Percentiles rank a stretch among this genome's conserved stretches.
Evolutionary conservation across 35 echinoderm and acorn worm genomes (phyloP).

Genomic region (Apostichopus californicus): DNA sequence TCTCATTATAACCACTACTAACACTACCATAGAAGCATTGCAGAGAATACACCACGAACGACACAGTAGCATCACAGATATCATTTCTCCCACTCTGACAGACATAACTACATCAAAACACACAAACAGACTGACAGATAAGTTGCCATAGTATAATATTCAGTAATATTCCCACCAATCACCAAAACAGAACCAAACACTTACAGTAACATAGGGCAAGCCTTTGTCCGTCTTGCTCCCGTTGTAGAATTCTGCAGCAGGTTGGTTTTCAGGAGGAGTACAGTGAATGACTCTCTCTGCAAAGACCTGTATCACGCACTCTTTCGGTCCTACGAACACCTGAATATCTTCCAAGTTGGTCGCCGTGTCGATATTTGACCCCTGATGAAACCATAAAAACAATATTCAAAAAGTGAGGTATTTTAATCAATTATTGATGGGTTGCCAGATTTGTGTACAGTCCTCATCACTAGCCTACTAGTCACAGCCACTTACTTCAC

Average conservation of each 20-base stretch:
- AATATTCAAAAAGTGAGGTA: background rate
- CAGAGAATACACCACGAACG: too few species aligned
- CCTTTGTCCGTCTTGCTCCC: background rate
- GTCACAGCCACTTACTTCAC: too few species aligned
- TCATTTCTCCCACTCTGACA: too few species aligned
- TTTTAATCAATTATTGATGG: too few species aligned
- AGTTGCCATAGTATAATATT: background rate
- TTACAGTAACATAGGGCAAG: slow-evolving; percentile 7
- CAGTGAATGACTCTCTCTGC: background rate
- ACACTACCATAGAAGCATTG: too few species aligned
- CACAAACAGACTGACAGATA: too few species aligned
- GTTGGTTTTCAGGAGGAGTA: background rate
- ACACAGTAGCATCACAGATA: too few species aligned
- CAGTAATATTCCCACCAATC: background rate
- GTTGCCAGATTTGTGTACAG: too few species aligned
- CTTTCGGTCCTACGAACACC: background rate
- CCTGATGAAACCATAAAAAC: slow-evolving; percentile 3
- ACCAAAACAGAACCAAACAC: background rate
- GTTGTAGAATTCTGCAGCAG: background rate
- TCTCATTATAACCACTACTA: too few species aligned
- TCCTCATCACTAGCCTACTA: too few species aligned
- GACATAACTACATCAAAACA: too few species aligned
- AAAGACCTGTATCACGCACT: background rate
- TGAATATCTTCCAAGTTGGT: background rate
- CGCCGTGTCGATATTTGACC: background rate